Conservation (phyloP, 2,797 vertebrate species). For the Girardinus metallicus region DNA sequence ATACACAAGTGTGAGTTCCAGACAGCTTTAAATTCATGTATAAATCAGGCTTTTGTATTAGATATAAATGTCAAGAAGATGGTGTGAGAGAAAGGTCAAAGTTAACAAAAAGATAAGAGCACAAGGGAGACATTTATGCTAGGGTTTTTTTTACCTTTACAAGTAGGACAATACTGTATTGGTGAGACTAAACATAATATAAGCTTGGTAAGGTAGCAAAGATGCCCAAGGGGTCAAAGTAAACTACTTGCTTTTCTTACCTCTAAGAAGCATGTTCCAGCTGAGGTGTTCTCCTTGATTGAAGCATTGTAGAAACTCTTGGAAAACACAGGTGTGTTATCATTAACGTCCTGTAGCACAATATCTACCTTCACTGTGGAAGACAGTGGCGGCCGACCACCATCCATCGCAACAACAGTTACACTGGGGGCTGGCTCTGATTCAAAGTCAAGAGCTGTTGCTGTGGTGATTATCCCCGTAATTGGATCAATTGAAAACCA, state of each 20-base stretch:
- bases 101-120: slow-evolving; percentile 51
- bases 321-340: slow-evolving; percentile 91
- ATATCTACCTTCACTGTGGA: slow-evolving; percentile 91
- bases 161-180: slow-evolving; percentile 52
- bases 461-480: slow-evolving; percentile 93
- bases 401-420: slow-evolving; percentile 90
- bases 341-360: slow-evolving; percentile 93
- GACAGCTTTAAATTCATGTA: slow-evolving; percentile 49
- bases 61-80: slow-evolving; percentile 43
- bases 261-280: slow-evolving; percentile 95
- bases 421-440: slow-evolving; percentile 88
- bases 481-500: slow-evolving; percentile 93
- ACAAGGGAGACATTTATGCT: slow-evolving; percentile 45
- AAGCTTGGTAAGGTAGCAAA: slow-evolving; percentile 21
- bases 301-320: slow-evolving; percentile 91
- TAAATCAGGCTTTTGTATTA: slow-evolving; percentile 54
- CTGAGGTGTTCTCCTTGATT: slow-evolving; percentile 89
- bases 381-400: slow-evolving; percentile 86
- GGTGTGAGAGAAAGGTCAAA: slow-evolving; percentile 37
- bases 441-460: slow-evolving; percentile 91
- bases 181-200: slow-evolving; percentile 56
- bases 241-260: slow-evolving; percentile 71
- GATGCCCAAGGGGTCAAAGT: slow-evolving; percentile 3
- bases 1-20: slow-evolving; percentile 54
- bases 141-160: slow-evolving; percentile 47